Percentiles rank a stretch among this genome's conserved stretches.
Conservation (phyloP, 1,140 invertebrate genomes). For the Ceratina japonica region DNA sequence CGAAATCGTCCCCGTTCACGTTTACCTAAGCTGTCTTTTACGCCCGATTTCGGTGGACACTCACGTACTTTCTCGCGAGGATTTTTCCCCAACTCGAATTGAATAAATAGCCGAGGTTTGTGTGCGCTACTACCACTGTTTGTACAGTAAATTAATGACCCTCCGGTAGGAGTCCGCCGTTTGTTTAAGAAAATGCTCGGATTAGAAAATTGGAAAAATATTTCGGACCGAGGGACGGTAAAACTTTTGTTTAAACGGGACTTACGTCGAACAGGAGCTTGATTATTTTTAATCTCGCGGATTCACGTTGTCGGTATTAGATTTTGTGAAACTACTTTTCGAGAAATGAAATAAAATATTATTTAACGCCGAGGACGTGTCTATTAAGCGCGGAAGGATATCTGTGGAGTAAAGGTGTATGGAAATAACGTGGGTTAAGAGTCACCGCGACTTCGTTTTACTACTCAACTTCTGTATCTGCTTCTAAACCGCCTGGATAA, state of each 20-base stretch:
- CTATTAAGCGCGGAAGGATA: neutral
- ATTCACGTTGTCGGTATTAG: neutral
- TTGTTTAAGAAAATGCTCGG: neutral
- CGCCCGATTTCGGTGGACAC: constrained; percentile 23
- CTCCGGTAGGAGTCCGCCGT: neutral
- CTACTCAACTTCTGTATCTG: neutral
- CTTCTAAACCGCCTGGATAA: neutral
- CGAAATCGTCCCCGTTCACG: constrained; percentile 3
- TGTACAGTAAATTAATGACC: constrained; percentile 23
- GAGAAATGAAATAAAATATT: neutral
- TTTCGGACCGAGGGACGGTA: neutral
- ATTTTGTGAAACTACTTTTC: neutral
- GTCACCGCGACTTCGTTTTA: neutral
- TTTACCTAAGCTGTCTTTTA: constrained; percentile 14
- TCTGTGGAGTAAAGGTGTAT: neutral
- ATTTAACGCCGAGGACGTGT: neutral
- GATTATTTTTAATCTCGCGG: neutral
- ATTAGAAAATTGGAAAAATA: neutral
- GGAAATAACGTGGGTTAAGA: neutral
- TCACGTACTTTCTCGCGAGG: constrained; percentile 3
- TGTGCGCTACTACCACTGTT: neutral
- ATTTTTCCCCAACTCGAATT: neutral
- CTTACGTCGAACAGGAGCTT: neutral
- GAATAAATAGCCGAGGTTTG: constrained; percentile 20
- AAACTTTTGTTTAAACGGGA: neutral